Evolutionary conservation across 1,140 invertebrate genomes (phyloP).

Genomic region (Steinernema khuongi): DNA sequence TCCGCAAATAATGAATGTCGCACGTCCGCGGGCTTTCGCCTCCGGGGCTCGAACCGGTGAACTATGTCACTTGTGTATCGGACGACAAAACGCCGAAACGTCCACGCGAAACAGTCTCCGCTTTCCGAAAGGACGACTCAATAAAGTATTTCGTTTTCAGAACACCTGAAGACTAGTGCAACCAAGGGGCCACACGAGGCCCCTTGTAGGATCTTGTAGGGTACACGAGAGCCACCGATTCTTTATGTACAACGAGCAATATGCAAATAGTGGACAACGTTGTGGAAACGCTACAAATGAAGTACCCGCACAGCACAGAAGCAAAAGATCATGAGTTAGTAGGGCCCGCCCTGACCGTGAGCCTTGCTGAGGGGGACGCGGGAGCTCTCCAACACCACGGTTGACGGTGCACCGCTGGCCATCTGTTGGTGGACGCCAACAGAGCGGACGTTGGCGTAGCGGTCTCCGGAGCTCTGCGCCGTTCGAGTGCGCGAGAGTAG

Average conservation of each 20-base stretch:
- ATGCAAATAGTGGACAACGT: neutral
- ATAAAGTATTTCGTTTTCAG: conserved; percentile 13
- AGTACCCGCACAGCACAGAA: neutral
- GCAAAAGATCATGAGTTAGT: neutral
- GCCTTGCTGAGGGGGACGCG: neutral
- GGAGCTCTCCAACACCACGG: neutral
- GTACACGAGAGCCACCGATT: neutral
- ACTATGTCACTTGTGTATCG: neutral
- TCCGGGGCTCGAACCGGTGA: conserved; percentile 15
- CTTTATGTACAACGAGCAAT: neutral
- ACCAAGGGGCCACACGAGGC: too few relatives aligned
- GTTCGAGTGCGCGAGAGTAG: neutral
- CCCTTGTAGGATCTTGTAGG: too few relatives aligned
- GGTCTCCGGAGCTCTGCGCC: neutral
- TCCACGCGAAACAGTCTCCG: neutral
- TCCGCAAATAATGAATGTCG: conserved; percentile 20
- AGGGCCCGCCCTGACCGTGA: neutral
- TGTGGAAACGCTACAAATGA: neutral
- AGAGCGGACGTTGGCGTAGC: neutral
- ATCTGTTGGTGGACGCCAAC: neutral
- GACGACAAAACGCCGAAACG: neutral
- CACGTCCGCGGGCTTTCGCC: conserved; percentile 7
- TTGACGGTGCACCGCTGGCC: neutral
- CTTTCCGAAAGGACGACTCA: conserved; percentile 10
- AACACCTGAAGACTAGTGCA: too few relatives aligned